Conservation (phyloP, 2,888 invertebrate genomes). For the Tanypteryx hageni region DNA sequence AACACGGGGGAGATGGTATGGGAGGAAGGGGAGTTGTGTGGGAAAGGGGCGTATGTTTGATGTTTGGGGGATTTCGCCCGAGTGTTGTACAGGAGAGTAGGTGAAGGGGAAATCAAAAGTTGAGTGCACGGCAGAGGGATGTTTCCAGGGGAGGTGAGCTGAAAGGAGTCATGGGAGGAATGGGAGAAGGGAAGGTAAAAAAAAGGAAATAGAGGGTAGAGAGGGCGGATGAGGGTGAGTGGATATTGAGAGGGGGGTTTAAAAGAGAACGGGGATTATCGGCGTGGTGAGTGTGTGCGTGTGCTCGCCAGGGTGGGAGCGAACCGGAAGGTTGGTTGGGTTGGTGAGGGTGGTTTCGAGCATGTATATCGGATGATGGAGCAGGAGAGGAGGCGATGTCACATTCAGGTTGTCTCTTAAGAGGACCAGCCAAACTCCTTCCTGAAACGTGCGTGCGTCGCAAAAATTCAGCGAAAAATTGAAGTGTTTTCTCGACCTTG, state of each 20-base stretch:
- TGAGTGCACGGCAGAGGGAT: slow-evolving; percentile 35
- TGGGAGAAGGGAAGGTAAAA: not conserved
- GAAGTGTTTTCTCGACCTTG: too few relatives aligned
- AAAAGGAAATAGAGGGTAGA: not conserved
- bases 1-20: not conserved
- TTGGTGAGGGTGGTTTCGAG: not conserved
- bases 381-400: not conserved
- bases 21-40: not conserved
- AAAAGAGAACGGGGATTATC: not conserved
- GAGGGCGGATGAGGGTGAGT: not conserved
- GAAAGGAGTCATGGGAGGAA: not conserved
- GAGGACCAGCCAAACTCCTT: too few relatives aligned
- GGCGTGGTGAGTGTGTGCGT: not conserved
- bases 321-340: not conserved
- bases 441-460: too few relatives aligned
- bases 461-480: too few relatives aligned
- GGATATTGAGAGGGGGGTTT: not conserved
- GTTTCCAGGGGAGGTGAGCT: not conserved
- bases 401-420: not conserved
- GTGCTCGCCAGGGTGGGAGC: not conserved
- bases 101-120: slow-evolving; percentile 47
- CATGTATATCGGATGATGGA: not conserved
- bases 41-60: slow-evolving; percentile 17
- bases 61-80: slow-evolving; percentile 5
- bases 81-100: slow-evolving; percentile 25